Conservation (phyloP, 2,888 invertebrate genomes). For the Acrocyrtus sp. region DNA sequence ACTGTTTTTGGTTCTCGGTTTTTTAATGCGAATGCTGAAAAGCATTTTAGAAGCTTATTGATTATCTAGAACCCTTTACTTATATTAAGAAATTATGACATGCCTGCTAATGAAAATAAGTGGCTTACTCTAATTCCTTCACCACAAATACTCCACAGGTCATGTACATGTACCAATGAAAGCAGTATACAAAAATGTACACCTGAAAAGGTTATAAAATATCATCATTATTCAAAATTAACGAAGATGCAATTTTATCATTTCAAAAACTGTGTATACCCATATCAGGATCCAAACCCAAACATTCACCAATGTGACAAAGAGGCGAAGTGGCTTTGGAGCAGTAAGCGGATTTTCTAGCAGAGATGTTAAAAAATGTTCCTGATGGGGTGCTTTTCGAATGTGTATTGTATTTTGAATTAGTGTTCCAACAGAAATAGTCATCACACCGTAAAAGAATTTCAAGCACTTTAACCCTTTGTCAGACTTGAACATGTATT, state of each 20-base stretch:
- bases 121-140: constrained; percentile 26
- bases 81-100: background rate
- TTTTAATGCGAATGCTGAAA: constrained; percentile 14
- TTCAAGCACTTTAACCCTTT: constrained; percentile 16
- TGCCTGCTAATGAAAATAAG: too few relatives aligned
- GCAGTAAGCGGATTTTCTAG: constrained; percentile 15
- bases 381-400: constrained; percentile 3
- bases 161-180: constrained; percentile 26
- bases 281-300: constrained; percentile 11
- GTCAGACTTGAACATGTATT: background rate
- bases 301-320: background rate
- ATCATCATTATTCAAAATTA: background rate
- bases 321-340: background rate
- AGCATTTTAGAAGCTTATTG: background rate
- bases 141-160: constrained; percentile 13
- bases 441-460: background rate
- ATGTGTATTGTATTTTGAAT: constrained; percentile 10
- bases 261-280: background rate
- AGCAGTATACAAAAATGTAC: constrained; percentile 24
- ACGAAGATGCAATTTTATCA: background rate
- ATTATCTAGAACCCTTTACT: background rate
- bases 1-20: background rate
- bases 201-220: constrained; percentile 14
- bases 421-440: background rate
- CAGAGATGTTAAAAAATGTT: constrained; percentile 18